Evolutionary conservation across 1,140 invertebrate genomes (phyloP), one percentile per base, ranked within the genome.

Genomic region (Drosophila kohkoa): DNA sequence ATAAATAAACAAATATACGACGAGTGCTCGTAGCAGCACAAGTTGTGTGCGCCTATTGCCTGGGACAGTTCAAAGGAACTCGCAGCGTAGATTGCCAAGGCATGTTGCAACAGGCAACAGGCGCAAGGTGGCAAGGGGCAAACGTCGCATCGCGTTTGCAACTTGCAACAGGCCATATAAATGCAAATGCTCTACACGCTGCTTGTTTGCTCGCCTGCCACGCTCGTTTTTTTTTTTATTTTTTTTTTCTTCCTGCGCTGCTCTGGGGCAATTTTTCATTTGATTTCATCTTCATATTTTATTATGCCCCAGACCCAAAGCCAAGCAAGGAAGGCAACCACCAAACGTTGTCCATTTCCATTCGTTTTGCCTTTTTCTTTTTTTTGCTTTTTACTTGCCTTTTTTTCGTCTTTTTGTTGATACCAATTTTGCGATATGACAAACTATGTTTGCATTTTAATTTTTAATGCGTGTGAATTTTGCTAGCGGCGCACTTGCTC

Each of bases 381-480:
- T 58, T 48, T 82, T 60, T 65, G 28, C 45, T 52, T 55, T 43
- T 48, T 38, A 10, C 7, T 32, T 49, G 28, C 7, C 8, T 54
- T 54, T 57, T 32, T 54, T 11, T 62, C 28, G 66, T 49, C n/a
- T 57, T 45, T 32, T 65, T 65, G 25, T 72, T 49, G 88, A 91
- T 91, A 91, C 89, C 85, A 91, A 91, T 91, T 91, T 73, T 45
- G 74, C 81, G 88, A 91, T 91, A 91, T 88, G 88, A 89, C 85
- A 89, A 89, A 89, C 85, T 89, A 81, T 89, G 85, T 89, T 89
- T 89, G 85, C 85, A 89, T 89, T 89, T 89, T 89, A 89, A 89
- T 89, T 89, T 89, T 89, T 89, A 89, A 91, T 91, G 90, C 90
- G 90, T 92, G 90, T 92, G 90, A 92, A 92, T 91, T 90, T 82